Evolutionary conservation across 2,113 vertebrate genomes (phyloP).

Genomic region (Madoqua kirkii): DNA sequence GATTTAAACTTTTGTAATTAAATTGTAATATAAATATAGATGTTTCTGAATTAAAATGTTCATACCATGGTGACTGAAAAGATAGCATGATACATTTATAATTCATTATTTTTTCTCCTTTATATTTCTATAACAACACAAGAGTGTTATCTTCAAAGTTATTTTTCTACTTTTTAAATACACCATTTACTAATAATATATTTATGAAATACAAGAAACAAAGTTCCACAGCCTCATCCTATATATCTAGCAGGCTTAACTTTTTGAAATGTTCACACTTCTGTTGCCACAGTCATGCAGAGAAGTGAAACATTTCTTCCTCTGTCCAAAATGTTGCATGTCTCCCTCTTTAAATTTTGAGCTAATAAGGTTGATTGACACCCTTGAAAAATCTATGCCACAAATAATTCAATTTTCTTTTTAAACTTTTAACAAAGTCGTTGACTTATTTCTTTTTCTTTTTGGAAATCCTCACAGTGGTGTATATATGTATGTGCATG

Average conservation of each 20-base stretch:
- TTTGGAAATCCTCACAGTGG: not conserved
- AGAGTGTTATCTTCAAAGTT: not conserved
- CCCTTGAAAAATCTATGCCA: not conserved
- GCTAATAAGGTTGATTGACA: not conserved
- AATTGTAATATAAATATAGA: not conserved
- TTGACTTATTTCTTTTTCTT: not conserved
- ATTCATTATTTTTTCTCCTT: not conserved
- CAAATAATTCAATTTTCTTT: not conserved
- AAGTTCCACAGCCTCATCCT: not conserved
- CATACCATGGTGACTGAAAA: not conserved
- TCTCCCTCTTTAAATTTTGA: not conserved
- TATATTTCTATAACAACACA: not conserved
- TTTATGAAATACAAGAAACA: not conserved
- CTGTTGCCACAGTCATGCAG: not conserved
- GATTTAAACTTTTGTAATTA: not conserved
- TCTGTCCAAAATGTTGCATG: not conserved
- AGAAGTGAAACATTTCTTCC: not conserved
- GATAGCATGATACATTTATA: not conserved
- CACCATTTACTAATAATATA: not conserved
- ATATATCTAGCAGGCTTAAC: not conserved
- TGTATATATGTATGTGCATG: not conserved
- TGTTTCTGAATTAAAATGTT: not conserved
- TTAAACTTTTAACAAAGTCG: not conserved
- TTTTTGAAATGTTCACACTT: not conserved
- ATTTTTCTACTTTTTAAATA: not conserved